These are phyloP conservation scores for Ceratina japonica DNA, from an alignment of 1,140 invertebrate genomes.

Conservation along the genomic window DNA sequence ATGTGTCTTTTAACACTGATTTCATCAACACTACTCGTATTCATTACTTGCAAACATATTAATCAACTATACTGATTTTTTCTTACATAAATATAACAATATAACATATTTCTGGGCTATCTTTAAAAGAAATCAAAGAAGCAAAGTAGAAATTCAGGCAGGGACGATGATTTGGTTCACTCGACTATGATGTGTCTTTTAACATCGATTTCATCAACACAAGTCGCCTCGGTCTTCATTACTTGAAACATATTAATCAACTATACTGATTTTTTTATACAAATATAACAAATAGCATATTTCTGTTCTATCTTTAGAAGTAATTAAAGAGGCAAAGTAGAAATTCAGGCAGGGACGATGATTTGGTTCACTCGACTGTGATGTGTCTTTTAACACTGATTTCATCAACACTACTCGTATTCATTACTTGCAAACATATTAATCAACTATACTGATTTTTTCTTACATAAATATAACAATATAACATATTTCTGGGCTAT, in stretches of 20 bases:
- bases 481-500: too few species aligned
- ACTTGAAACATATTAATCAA: neutral
- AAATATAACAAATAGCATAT: constrained; percentile 47
- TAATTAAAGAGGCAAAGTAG: constrained; percentile 1
- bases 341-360: neutral
- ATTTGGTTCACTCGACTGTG: neutral
- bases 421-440: too few species aligned
- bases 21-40: neutral
- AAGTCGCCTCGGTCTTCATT: too few species aligned
- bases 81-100: too few species aligned
- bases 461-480: too few species aligned
- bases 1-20: neutral
- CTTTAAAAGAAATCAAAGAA: too few species aligned
- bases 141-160: too few species aligned
- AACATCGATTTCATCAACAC: neutral
- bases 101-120: too few species aligned
- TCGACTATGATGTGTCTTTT: constrained; percentile 16
- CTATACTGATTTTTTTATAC: constrained; percentile 29
- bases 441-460: too few species aligned
- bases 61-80: too few species aligned
- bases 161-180: too few species aligned
- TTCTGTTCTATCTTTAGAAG: constrained; percentile 10
- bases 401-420: neutral
- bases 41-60: too few species aligned
- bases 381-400: neutral